Percentiles rank a stretch among this genome's conserved stretches.
phyloP scores from a whole-genome alignment of 2,113 vertebrate species.

The Leiothrix lutea region DNA sequence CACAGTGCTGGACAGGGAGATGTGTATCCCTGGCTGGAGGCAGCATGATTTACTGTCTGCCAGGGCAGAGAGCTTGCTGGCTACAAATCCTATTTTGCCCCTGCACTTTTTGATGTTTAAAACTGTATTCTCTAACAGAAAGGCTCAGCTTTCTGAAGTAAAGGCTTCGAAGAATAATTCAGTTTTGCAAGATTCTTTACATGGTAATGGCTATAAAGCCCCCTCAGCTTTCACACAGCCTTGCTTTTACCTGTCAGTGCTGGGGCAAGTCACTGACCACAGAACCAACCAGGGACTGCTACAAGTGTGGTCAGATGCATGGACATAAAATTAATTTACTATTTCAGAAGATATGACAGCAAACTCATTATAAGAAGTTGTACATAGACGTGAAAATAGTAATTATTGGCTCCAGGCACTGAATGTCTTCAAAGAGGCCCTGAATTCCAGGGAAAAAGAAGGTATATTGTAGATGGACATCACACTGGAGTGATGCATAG shows the following conservation, averaged over 20 bases:
- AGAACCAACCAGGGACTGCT: not conserved
- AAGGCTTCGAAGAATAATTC: not conserved
- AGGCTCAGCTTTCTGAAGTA: not conserved
- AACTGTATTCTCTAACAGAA: not conserved
- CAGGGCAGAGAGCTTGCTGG: not conserved
- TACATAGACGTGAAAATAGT: not conserved
- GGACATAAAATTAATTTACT: not conserved
- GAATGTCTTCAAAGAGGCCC: not conserved
- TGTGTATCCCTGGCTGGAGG: not conserved
- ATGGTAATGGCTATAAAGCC: not conserved
- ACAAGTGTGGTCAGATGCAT: not conserved
- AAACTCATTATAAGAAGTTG: not conserved
- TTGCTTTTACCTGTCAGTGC: not conserved
- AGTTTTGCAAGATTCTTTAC: not conserved
- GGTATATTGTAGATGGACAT: not conserved
- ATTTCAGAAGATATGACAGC: not conserved
- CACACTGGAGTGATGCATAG: accelerated
- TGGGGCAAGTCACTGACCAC: not conserved
- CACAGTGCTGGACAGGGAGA: not conserved
- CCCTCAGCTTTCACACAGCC: not conserved
- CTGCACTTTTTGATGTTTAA: not conserved
- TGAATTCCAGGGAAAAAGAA: not conserved
- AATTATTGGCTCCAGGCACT: not conserved
- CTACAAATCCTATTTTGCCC: not conserved
- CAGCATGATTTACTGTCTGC: not conserved